These are phyloP conservation scores for Melanotaenia duboulayi DNA, from an alignment of 2,113 vertebrate genomes.

Conservation along the genomic window DNA sequence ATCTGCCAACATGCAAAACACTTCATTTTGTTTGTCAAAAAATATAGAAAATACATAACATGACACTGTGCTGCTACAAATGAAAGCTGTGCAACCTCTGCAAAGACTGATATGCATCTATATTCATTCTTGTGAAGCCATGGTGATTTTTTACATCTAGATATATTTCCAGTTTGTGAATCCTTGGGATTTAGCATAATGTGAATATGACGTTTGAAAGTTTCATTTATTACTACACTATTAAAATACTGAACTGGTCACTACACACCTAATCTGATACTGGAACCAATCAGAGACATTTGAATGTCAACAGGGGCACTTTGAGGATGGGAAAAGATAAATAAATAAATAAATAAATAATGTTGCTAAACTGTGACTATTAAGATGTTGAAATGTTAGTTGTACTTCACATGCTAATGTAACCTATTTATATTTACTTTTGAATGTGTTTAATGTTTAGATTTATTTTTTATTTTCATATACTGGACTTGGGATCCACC, in stretches of 20 bases:
- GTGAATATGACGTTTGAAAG: not conserved
- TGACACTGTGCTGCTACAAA: constrained; percentile 3
- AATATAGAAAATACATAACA: not conserved
- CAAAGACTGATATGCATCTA: not conserved
- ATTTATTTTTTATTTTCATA: constrained; percentile 22
- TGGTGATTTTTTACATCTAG: not conserved
- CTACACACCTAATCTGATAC: constrained; percentile 3
- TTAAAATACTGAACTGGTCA: not conserved
- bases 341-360: not conserved
- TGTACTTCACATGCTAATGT: constrained; percentile 38
- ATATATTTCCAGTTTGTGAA: constrained; percentile 3
- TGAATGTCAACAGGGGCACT: constrained; percentile 58
- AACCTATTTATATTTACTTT: constrained; percentile 38
- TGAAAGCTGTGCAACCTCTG: not conserved
- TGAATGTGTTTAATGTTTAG: constrained; percentile 17
- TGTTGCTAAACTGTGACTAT: constrained; percentile 51
- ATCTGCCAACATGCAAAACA: not conserved
- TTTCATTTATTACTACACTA: not conserved
- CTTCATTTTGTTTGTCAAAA: not conserved
- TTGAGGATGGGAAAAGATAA: constrained; percentile 18
- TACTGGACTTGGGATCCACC: not conserved
- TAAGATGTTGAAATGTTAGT: constrained; percentile 24
- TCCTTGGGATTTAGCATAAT: not conserved
- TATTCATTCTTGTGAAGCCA: not conserved
- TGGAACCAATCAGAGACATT: constrained; percentile 21